Evolutionary conservation across 37 sponge, comb jelly and placozoan genomes (phyloP).

Genomic region (Beroe forskalii): DNA sequence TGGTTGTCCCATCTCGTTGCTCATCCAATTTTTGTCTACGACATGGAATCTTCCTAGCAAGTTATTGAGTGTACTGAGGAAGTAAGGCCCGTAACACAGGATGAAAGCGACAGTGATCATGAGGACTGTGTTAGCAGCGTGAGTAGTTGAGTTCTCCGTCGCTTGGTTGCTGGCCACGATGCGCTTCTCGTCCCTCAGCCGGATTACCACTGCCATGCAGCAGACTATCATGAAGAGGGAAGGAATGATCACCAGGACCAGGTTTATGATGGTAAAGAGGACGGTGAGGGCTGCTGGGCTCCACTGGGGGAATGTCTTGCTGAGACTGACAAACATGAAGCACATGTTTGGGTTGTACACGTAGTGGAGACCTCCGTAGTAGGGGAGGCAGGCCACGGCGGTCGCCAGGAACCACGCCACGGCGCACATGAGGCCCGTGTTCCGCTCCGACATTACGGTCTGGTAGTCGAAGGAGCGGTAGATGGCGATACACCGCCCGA

Average conservation of each 20-base stretch:
- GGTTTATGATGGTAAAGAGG: not conserved
- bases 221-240: slow-evolving; percentile 22
- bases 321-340: slow-evolving; percentile 54
- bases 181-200: not conserved
- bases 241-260: slow-evolving; percentile 24
- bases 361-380: slow-evolving; percentile 56
- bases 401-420: slow-evolving; percentile 24
- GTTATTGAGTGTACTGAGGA: not conserved
- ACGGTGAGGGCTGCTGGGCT: not conserved
- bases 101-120: slow-evolving; percentile 34
- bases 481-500: slow-evolving; percentile 46
- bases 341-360: slow-evolving; percentile 16
- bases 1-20: not conserved
- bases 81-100: slow-evolving; percentile 47
- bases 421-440: slow-evolving; percentile 20
- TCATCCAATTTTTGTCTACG: slow-evolving; percentile 23
- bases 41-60: not conserved
- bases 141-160: not conserved
- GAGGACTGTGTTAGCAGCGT: slow-evolving; percentile 52
- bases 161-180: not conserved
- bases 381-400: slow-evolving; percentile 37
- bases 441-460: slow-evolving; percentile 25
- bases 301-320: not conserved
- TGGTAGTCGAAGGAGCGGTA: slow-evolving; percentile 62
- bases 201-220: slow-evolving; percentile 21